These are phyloP conservation scores for Pelobates fuscus DNA, from an alignment of 2,113 vertebrate species.

Conservation along the genomic window DNA sequence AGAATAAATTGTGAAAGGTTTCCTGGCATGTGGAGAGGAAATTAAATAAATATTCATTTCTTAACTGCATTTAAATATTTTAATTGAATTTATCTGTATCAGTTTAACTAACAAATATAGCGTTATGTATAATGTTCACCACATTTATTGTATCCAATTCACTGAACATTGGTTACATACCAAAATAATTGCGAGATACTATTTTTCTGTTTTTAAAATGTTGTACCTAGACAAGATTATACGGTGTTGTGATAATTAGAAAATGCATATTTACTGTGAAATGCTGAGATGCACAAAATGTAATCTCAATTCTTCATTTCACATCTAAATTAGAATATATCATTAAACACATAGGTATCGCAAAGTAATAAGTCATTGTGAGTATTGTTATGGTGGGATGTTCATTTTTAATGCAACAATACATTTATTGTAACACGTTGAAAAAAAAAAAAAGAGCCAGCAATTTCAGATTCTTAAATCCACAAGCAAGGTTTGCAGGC, in stretches of 20 bases:
- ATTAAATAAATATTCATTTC: too few species aligned
- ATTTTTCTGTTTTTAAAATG: neutral
- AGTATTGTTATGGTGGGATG: neutral
- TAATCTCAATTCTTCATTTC: neutral
- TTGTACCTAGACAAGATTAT: neutral
- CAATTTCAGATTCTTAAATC: constrained; percentile 32
- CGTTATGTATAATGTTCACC: too few species aligned
- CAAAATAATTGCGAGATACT: neutral
- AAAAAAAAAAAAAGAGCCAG: neutral
- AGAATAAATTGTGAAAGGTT: too few species aligned
- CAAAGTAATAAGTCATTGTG: neutral
- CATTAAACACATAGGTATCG: neutral
- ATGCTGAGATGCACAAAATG: neutral
- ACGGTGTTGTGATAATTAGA: neutral
- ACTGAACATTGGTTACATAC: too few species aligned
- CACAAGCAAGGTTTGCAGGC: constrained; percentile 49
- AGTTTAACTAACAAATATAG: too few species aligned
- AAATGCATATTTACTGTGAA: neutral
- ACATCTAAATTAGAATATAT: neutral
- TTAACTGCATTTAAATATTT: too few species aligned
- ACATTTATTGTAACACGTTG: neutral
- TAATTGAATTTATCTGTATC: too few species aligned
- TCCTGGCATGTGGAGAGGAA: too few species aligned
- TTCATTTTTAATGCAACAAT: neutral
- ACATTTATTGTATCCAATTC: too few species aligned